These are phyloP conservation scores for Octomys mimax DNA, from an alignment of 2,797 vertebrate genomes.

Conservation along the genomic window DNA sequence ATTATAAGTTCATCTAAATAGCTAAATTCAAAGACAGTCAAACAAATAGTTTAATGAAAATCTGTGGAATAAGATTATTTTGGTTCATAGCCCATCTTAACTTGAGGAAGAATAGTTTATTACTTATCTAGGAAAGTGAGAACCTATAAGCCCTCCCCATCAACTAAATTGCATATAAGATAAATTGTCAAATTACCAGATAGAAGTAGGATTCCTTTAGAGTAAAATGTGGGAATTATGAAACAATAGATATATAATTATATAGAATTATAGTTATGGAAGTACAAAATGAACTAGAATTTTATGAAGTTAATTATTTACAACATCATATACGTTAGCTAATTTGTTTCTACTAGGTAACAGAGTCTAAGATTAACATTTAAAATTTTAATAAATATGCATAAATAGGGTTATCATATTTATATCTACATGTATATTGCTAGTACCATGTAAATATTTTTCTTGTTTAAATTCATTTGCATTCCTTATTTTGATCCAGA, in stretches of 20 bases:
- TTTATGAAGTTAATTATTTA: neutral
- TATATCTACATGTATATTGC: neutral
- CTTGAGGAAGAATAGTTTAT: neutral
- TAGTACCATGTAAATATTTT: neutral
- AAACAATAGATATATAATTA: neutral
- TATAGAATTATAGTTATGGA: neutral
- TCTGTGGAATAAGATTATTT: neutral
- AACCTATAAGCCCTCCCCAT: neutral
- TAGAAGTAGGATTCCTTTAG: neutral
- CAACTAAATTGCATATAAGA: neutral
- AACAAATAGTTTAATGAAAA: neutral
- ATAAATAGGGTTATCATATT: neutral
- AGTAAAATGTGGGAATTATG: neutral
- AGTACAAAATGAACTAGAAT: neutral
- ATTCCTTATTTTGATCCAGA: neutral
- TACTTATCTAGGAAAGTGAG: neutral
- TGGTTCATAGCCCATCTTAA: neutral
- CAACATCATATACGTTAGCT: neutral
- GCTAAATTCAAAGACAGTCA: neutral
- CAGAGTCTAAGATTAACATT: neutral
- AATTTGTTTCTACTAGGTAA: constrained; percentile 29
- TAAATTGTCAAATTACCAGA: neutral
- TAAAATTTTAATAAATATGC: neutral
- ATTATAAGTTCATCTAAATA: constrained; percentile 41
- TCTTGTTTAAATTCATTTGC: neutral